These are phyloP conservation scores for Castor canadensis DNA, from an alignment of 2,113 vertebrate species.

Conservation along the genomic window DNA sequence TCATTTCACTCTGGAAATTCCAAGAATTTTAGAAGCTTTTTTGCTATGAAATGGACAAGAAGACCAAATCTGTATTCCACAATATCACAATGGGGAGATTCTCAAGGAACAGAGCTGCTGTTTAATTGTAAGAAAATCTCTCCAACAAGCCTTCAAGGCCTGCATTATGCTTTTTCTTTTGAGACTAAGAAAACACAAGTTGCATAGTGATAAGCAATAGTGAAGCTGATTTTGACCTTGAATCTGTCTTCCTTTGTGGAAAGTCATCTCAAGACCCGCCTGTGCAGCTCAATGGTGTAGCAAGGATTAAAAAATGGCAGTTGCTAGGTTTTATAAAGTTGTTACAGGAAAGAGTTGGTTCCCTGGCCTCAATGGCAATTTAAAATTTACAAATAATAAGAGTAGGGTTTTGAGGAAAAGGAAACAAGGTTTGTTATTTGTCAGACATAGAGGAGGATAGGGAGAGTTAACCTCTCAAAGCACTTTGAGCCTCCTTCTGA, in stretches of 20 bases:
- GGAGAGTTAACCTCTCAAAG: too few species aligned
- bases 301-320: not conserved
- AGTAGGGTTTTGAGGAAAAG: too few species aligned
- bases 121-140: constrained; percentile 17
- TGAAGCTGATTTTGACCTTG: not conserved
- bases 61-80: not conserved
- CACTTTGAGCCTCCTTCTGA: too few species aligned
- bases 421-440: too few species aligned
- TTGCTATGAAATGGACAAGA: not conserved
- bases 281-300: not conserved
- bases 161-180: not conserved
- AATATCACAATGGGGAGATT: not conserved
- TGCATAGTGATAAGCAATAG: not conserved
- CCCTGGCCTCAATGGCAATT: too few species aligned
- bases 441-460: too few species aligned
- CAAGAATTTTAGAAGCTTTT: not conserved
- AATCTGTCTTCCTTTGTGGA: not conserved
- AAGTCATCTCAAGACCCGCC: not conserved
- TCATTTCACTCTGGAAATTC: not conserved
- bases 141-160: not conserved
- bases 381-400: too few species aligned
- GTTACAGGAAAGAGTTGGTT: too few species aligned
- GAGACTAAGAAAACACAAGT: not conserved
- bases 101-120: not conserved
- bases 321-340: not conserved